phyloP scores from a whole-genome alignment of 2,113 vertebrate genomes.

The Pampusana beccarii region DNA sequence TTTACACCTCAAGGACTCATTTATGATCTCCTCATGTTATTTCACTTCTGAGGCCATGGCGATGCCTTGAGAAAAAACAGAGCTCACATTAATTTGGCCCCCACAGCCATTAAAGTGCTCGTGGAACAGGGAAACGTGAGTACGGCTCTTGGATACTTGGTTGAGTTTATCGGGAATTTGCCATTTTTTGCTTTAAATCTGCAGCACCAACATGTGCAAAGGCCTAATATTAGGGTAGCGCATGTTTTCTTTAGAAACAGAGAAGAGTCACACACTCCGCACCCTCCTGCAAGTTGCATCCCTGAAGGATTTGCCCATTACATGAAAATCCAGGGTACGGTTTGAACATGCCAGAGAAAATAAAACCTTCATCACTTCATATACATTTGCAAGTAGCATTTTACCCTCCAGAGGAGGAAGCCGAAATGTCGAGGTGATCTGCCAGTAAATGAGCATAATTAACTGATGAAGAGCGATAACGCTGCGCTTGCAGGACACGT shows the following conservation, averaged over 20 bases:
- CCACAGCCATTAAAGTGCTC: background rate
- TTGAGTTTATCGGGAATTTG: background rate
- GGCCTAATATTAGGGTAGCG: background rate
- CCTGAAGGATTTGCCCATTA: background rate
- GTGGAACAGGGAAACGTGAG: background rate
- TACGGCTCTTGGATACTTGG: background rate
- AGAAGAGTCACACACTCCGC: background rate
- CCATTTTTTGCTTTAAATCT: background rate
- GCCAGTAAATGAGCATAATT: background rate
- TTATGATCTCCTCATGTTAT: conserved; percentile 32
- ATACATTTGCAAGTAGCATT: background rate
- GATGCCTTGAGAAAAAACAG: conserved; percentile 51
- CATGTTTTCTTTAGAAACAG: background rate
- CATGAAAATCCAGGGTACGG: background rate
- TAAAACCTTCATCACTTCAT: background rate
- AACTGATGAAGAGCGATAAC: background rate
- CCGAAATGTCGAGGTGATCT: background rate
- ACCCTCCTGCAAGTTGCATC: background rate
- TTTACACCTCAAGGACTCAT: conserved; percentile 44
- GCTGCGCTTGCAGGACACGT: fast-evolving
- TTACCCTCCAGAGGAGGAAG: conserved; percentile 4
- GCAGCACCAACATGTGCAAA: background rate
- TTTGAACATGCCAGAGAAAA: background rate
- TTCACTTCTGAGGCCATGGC: conserved; percentile 38
- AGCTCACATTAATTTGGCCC: conserved; percentile 16